phyloP scores from a whole-genome alignment of 2,888 invertebrate genomes.

The Limenitis camilla region DNA sequence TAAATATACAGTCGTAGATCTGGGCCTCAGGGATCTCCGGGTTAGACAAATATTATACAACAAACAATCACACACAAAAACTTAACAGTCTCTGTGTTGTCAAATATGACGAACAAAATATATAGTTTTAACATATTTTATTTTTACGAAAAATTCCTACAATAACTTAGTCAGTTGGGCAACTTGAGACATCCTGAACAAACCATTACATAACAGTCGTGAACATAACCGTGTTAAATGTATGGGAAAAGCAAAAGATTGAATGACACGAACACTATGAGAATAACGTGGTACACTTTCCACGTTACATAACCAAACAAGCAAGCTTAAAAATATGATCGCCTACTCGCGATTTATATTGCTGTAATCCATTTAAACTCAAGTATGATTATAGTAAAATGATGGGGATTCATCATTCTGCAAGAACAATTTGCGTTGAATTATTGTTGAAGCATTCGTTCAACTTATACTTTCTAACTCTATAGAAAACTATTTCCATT shows the following conservation, averaged over 20 bases:
- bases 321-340: conserved; percentile 7
- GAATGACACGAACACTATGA: conserved; percentile 22
- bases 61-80: too few species aligned
- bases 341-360: conserved; percentile 15
- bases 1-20: too few species aligned
- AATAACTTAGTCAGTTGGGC: too few species aligned
- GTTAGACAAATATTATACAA: too few species aligned
- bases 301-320: conserved; percentile 25
- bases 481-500: too few species aligned
- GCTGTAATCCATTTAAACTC: conserved; percentile 6
- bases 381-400: background rate
- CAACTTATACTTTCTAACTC: too few species aligned
- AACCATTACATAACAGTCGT: background rate
- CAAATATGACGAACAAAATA: too few species aligned
- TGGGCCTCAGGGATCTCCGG: too few species aligned
- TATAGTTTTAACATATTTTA: too few species aligned
- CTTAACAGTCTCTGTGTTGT: too few species aligned
- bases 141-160: too few species aligned
- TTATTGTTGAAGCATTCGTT: background rate
- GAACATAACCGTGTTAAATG: conserved; percentile 15
- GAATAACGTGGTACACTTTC: conserved; percentile 30
- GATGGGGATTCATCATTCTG: background rate
- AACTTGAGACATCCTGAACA: background rate
- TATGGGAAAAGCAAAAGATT: conserved; percentile 5
- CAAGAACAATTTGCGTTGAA: background rate